These are phyloP conservation scores for Sinopyrophorus schimmeli DNA, from an alignment of 2,888 invertebrate species.

Conservation along the genomic window DNA sequence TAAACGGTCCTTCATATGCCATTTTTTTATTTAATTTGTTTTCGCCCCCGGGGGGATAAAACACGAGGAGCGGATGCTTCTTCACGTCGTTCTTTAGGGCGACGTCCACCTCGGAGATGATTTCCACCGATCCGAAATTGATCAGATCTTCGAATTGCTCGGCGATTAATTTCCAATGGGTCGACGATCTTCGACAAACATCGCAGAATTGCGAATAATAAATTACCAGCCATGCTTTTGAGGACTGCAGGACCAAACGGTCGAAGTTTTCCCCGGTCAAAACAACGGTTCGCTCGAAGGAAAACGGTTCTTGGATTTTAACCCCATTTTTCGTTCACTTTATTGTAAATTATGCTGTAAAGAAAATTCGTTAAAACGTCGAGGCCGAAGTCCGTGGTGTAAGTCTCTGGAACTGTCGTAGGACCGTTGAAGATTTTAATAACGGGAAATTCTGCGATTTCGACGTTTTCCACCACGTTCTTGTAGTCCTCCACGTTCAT, in stretches of 20 bases:
- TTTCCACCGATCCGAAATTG: slow-evolving; percentile 90
- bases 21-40: too few species aligned
- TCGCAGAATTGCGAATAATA: slow-evolving; percentile 95
- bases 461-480: slow-evolving; percentile 72
- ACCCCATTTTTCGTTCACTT: too few species aligned
- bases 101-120: slow-evolving; percentile 79
- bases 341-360: neutral
- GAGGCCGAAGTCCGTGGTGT: slow-evolving; percentile 77
- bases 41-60: slow-evolving; percentile 75
- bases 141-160: slow-evolving; percentile 87
- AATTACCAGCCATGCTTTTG: slow-evolving; percentile 92
- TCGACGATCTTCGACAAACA: slow-evolving; percentile 89
- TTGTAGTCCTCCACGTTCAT: slow-evolving; percentile 85
- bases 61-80: slow-evolving; percentile 93
- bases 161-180: slow-evolving; percentile 91
- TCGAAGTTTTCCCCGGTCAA: slow-evolving; percentile 94
- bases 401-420: slow-evolving; percentile 77
- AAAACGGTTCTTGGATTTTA: too few species aligned
- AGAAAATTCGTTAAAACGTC: slow-evolving; percentile 65
- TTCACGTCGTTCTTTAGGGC: slow-evolving; percentile 79
- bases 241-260: slow-evolving; percentile 79
- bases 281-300: too few species aligned
- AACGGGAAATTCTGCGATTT: slow-evolving; percentile 86
- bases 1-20: slow-evolving; percentile 88
- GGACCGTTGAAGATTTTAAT: slow-evolving; percentile 85